Percentiles rank a stretch among this genome's conserved stretches.
phyloP scores from a whole-genome alignment of 2,797 vertebrate species.

The Microctenopoma stevenorrisi region DNA sequence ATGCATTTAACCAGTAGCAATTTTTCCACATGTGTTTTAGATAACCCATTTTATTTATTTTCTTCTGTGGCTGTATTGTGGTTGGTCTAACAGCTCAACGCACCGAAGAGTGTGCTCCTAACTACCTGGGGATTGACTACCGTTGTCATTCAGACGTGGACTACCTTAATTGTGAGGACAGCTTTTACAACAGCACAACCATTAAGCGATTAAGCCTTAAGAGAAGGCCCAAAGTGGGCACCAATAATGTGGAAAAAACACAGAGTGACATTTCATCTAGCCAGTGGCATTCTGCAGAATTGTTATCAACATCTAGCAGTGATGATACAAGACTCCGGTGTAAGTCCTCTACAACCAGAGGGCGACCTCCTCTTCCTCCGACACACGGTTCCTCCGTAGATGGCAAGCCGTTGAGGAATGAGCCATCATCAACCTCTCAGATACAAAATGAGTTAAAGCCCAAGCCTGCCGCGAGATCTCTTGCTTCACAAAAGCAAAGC shows the following conservation, averaged over 20 bases:
- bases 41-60: background rate
- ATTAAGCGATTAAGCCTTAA: conserved; percentile 92
- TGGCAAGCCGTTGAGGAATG: conserved; percentile 62
- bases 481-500: conserved; percentile 82
- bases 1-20: background rate
- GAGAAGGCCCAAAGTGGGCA: conserved; percentile 84
- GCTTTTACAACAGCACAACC: conserved; percentile 87
- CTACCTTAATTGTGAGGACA: conserved; percentile 88
- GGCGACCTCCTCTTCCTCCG: conserved; percentile 82
- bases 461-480: conserved; percentile 82
- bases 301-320: conserved; percentile 87
- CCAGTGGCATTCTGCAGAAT: conserved; percentile 89
- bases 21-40: background rate
- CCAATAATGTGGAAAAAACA: conserved; percentile 68
- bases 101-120: conserved; percentile 80
- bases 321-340: conserved; percentile 81
- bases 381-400: conserved; percentile 68
- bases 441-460: conserved; percentile 64
- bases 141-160: conserved; percentile 87
- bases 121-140: conserved; percentile 86
- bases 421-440: conserved; percentile 54
- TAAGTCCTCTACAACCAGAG: conserved; percentile 70
- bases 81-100: conserved; percentile 64
- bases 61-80: conserved; percentile 5
- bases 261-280: conserved; percentile 71